Evolutionary conservation across 2,888 invertebrate genomes (phyloP), one percentile per base, ranked within the genome.

Genomic region (Cataglyphis livida): DNA sequence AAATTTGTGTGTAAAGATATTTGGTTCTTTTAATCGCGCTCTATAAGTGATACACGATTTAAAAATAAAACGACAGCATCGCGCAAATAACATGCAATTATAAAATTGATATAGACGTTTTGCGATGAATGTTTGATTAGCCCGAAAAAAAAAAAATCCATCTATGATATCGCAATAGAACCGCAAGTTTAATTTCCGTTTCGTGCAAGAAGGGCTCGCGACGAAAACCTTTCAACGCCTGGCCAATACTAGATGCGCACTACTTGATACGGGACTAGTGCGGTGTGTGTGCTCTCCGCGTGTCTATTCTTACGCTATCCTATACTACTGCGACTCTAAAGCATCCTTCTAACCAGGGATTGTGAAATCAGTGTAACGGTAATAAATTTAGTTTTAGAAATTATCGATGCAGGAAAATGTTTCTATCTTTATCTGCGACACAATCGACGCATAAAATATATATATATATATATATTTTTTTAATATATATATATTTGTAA

Each of bases 171-270:
- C 28, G 12, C 4, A 6, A 59, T 4, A n/a, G 12, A 32, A 76
- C 32, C 41, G 5, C 25, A 9, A n/a, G 32, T 44, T 59, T 32
- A 21, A 68, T 32, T 59, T 68, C 70, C 21, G 18, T 44, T 59
- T 59, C 21, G 15, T 32, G 3, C 3, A 3, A 44, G 28, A 62
- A 82, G 75, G 73, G 44, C 41, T 35, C 35, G 70, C 57, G 28
- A 66, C 28, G 81, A 70, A 21, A 65, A 64, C 71, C 64, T 88
- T 84, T 81, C 57, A 81, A 84, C 82, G 93, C 89, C 93, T 90
- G 93, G 90, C 93, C 91, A 93, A 90, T 86, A 91, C 89, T 90
- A 89, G 92, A 83, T 84, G 82, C 87, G 82, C 88, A 90, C 93
- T 93, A 93, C 93, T 93, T 90, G 89, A 57, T 38, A 25, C 74